Conservation (phyloP, 2,113 vertebrate genomes). For the Gopherus evgoodei region DNA sequence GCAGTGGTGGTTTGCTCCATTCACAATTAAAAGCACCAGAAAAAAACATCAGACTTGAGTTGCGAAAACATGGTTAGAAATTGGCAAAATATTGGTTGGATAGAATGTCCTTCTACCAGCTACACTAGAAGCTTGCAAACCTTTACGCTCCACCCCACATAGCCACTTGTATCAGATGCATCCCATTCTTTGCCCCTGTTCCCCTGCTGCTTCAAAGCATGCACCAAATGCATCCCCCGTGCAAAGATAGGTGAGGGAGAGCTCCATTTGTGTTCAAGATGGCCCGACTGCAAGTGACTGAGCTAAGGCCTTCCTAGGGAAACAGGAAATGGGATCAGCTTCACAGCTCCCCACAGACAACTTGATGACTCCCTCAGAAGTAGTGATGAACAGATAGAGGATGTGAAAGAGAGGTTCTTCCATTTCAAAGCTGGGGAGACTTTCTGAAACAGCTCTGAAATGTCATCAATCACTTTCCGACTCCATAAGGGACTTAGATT, state of each 20-base stretch:
- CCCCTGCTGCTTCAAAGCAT: not conserved
- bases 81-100: no score
- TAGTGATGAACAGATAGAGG: not conserved
- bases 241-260: not conserved
- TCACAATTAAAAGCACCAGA: not conserved
- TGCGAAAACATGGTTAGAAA: not conserved
- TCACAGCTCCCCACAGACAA: not conserved
- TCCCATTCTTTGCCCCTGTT: not conserved
- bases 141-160: not conserved
- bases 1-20: not conserved
- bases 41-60: not conserved
- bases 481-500: not conserved
- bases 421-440: not conserved
- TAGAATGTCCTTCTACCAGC: not conserved
- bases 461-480: not conserved
- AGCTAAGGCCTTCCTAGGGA: not conserved
- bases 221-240: not conserved
- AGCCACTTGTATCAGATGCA: not conserved
- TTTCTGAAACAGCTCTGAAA: not conserved
- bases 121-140: not conserved
- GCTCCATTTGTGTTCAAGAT: not conserved
- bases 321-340: not conserved
- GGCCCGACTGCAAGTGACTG: accelerated
- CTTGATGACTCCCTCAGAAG: not conserved
- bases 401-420: not conserved